Base-by-base conservation (phyloP, 2,888 invertebrate genomes). In the Cacoxenus indagator region DNA sequence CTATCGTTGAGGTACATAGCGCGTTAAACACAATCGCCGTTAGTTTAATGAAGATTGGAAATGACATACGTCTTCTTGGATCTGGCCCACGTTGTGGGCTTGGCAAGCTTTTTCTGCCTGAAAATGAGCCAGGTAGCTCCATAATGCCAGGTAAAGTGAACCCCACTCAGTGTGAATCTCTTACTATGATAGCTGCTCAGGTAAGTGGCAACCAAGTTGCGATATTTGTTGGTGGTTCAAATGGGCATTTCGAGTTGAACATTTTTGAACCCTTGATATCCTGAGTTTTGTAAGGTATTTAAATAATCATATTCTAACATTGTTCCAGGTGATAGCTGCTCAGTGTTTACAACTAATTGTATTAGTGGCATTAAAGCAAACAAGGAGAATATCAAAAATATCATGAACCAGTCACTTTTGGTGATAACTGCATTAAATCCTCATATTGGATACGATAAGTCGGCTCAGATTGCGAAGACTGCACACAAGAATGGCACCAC, bases 101-200 rank as follows among this genome's bases (percentile, higher is more conserved):
- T 0, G 98, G 94, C 1, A 99, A 99, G 89, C 89, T 99, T 0
- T 90, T 91, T 54, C 90, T 99, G 73, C 99, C 99, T 0, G 98
- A 98, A 89, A 98, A 98, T 87, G 99, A 99, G 85, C 98, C 98
- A 0, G 98, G 98, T 2, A 96, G 96, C 81, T 97, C 97, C 3
- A 98, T 99, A 76, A 99, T 99, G 99, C 99, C 99, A 26, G 98
- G 94, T 90, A 98, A 98, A 89, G 96, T 98, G 55, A 99, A 99
- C 89, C 99, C 99, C 0, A 99, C 98, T 0, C 99, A 99, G 86
- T 98, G 98, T 89, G 99, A 99, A 87, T 93, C 98, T 0, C 89
- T 99, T 43, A 97, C 98, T 0, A 99, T 99, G 98, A 93, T 98
- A 0, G 94, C 94, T 14, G 95, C 96, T 2, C 96, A 96, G 86